Evolutionary conservation across 1,140 invertebrate genomes (phyloP).

Genomic region (Apis dorsata): DNA sequence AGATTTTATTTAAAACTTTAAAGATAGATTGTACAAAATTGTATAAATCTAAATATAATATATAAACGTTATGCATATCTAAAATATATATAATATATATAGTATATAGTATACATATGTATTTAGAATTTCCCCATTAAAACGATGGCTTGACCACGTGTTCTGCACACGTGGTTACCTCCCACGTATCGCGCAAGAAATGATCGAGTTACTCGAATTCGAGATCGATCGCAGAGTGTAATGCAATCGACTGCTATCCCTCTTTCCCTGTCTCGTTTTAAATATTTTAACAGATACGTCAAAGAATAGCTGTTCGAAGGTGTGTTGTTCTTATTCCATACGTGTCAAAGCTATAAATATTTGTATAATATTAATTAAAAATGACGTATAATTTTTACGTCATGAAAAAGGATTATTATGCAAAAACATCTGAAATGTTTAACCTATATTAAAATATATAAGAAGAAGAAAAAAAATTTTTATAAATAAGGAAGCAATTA

Average conservation of each 20-base stretch:
- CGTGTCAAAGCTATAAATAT: background rate
- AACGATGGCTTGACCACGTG: conserved; percentile 59
- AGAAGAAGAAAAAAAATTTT: background rate
- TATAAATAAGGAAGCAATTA: background rate
- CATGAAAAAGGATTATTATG: no score
- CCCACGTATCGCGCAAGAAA: conserved; percentile 33
- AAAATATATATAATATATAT: background rate
- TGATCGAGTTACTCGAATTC: conserved; percentile 30
- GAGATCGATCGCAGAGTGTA: conserved; percentile 6
- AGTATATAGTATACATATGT: background rate
- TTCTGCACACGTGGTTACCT: conserved; percentile 60
- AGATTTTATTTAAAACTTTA: no score
- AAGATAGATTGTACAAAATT: no score
- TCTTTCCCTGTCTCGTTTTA: background rate
- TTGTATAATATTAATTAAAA: background rate
- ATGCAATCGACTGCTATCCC: background rate
- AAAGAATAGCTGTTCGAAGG: background rate
- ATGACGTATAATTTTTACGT: no score
- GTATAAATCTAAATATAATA: no score
- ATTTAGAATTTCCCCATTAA: conserved; percentile 63
- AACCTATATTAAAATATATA: background rate
- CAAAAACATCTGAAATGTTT: background rate
- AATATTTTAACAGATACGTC: conserved; percentile 7
- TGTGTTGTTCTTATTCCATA: background rate
- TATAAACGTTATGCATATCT: background rate